A percentile compares a stretch with the other conserved stretches of the same genome.
These are phyloP conservation scores for Brassicogethes aeneus DNA, from an alignment of 2,888 invertebrate species.

Conservation along the genomic window DNA sequence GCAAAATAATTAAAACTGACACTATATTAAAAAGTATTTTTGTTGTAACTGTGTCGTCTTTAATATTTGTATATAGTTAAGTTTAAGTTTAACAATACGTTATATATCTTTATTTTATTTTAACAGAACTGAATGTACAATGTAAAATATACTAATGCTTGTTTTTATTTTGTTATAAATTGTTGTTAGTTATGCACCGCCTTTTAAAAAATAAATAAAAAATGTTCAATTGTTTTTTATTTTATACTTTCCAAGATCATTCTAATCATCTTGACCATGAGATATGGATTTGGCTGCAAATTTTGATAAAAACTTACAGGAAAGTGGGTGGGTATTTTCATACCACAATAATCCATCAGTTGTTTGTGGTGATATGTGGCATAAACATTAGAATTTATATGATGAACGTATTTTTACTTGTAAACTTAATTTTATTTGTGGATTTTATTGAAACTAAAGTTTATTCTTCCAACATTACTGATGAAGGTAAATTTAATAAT, in stretches of 20 bases:
- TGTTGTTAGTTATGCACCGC: slow-evolving; percentile 25
- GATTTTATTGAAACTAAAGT: no score
- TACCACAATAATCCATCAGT: no score
- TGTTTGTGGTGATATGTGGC: no score
- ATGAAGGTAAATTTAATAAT: no score
- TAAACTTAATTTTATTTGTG: no score
- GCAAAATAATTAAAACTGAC: background rate
- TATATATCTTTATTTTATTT: slow-evolving; percentile 11
- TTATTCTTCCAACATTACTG: no score
- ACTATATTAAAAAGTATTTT: no score
- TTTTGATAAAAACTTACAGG: background rate
- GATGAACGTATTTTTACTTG: no score
- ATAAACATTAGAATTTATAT: no score
- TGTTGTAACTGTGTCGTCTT: background rate
- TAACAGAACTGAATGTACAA: slow-evolving; percentile 25
- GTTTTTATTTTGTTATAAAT: slow-evolving; percentile 27
- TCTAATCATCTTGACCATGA: background rate
- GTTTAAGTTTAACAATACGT: slow-evolving; percentile 8
- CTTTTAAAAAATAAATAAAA: slow-evolving; percentile 16
- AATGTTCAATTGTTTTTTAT: slow-evolving; percentile 6
- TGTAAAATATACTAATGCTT: slow-evolving; percentile 28
- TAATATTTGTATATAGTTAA: slow-evolving; percentile 5
- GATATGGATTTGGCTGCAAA: background rate
- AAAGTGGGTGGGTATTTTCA: background rate
- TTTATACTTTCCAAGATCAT: background rate